Conservation (phyloP, 2,113 vertebrate genomes). For the Dipodomys spectabilis region DNA sequence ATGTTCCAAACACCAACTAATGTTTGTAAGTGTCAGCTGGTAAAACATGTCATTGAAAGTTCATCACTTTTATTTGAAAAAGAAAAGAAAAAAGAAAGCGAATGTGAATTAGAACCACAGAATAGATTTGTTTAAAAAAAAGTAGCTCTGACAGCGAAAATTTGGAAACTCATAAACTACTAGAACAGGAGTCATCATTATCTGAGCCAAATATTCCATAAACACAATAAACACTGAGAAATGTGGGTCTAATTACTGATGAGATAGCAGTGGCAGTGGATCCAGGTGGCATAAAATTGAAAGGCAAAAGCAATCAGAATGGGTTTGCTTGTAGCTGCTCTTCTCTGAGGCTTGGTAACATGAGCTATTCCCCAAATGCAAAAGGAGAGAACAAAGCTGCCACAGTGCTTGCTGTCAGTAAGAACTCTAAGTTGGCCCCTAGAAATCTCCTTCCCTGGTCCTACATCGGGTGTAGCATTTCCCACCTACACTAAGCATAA, state of each 20-base stretch:
- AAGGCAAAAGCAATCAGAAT: background rate
- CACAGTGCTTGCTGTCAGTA: background rate
- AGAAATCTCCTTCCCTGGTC: background rate
- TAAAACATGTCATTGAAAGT: background rate
- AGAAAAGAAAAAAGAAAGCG: background rate
- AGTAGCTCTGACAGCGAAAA: background rate
- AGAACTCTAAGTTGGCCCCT: background rate
- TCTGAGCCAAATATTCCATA: background rate
- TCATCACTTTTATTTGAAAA: background rate
- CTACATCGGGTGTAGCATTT: too few species aligned
- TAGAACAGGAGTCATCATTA: background rate
- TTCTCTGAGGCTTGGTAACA: background rate
- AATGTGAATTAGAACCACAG: background rate
- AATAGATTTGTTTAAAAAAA: background rate
- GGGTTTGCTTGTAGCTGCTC: background rate
- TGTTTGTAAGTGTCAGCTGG: constrained; percentile 5
- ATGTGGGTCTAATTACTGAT: background rate
- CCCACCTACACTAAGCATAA: background rate
- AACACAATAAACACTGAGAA: background rate
- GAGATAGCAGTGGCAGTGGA: too few species aligned
- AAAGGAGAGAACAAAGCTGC: background rate
- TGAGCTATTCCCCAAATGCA: background rate
- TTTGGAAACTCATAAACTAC: background rate
- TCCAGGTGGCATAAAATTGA: background rate
- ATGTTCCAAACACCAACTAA: background rate